Conservation (phyloP, 30 jellyfish, hydroid and myxozoan genomes). For the Aurelia aurita complex sp. Pacific region DNA sequence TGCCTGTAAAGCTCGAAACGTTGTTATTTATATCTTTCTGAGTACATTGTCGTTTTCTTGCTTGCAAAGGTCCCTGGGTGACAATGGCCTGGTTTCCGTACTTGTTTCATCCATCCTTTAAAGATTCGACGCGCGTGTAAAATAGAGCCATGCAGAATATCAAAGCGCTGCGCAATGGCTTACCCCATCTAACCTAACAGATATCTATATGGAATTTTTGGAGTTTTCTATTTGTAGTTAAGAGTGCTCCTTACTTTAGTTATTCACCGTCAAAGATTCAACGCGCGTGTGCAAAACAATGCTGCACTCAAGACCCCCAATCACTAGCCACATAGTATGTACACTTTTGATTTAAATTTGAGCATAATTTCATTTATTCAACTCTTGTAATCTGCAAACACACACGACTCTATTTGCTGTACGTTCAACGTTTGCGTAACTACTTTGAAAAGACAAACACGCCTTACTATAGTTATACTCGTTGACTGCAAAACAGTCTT, state of each 20-base stretch:
- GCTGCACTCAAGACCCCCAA: neutral
- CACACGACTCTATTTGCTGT: conserved; percentile 58
- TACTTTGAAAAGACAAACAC: neutral
- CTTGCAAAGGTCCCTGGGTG: too few relatives aligned
- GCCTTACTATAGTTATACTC: neutral
- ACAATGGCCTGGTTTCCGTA: too few relatives aligned
- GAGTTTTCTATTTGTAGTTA: too few relatives aligned
- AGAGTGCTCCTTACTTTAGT: too few relatives aligned
- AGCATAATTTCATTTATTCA: conserved; percentile 3
- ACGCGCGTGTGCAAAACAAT: conserved; percentile 42
- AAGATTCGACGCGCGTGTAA: too few relatives aligned
- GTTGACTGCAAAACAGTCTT: too few relatives aligned
- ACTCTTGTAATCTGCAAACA: conserved; percentile 15
- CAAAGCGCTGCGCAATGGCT: neutral
- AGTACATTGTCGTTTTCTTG: too few relatives aligned
- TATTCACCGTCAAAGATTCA: neutral
- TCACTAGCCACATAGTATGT: conserved; percentile 10
- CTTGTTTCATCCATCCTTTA: too few relatives aligned
- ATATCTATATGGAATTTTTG: too few relatives aligned
- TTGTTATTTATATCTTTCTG: too few relatives aligned
- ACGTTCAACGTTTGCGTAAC: neutral
- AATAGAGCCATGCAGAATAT: neutral
- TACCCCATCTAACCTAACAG: too few relatives aligned
- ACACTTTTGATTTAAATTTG: conserved; percentile 26
- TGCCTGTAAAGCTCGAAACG: too few relatives aligned